Percentiles rank a stretch among this genome's conserved stretches.
phyloP scores from a whole-genome alignment of 2,113 vertebrate genomes.

The Eurystomus gularis region DNA sequence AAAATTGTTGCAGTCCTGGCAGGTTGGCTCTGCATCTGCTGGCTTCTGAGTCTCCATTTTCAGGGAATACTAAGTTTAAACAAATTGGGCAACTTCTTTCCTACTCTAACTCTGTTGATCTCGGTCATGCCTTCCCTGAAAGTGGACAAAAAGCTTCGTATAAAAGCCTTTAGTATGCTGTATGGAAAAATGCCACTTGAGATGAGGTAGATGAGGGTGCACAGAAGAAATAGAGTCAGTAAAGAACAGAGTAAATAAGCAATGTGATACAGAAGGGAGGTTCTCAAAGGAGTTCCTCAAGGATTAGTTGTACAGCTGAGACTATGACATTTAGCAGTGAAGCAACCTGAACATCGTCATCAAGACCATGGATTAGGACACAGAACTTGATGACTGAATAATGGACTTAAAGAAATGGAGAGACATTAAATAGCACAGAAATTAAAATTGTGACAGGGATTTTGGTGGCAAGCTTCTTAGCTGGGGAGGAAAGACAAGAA shows the following conservation, averaged over 20 bases:
- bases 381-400: neutral
- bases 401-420: neutral
- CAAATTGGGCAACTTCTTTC: neutral
- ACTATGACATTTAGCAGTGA: neutral
- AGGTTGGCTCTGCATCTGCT: neutral
- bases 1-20: neutral
- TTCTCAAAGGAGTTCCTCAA: neutral
- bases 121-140: neutral
- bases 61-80: neutral
- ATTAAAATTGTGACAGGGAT: neutral
- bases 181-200: neutral
- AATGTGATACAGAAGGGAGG: neutral
- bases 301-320: neutral
- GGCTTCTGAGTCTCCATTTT: neutral
- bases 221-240: neutral
- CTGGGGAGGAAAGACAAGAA: neutral
- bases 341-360: neutral
- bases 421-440: neutral
- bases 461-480: neutral
- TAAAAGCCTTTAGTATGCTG: neutral
- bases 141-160: neutral
- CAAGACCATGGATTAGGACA: neutral
- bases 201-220: neutral
- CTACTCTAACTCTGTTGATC: neutral
- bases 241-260: neutral